Evolutionary conservation across 2,888 invertebrate species (phyloP), one percentile per base, ranked within the genome.

Genomic region (Oxystoma pomonae): DNA sequence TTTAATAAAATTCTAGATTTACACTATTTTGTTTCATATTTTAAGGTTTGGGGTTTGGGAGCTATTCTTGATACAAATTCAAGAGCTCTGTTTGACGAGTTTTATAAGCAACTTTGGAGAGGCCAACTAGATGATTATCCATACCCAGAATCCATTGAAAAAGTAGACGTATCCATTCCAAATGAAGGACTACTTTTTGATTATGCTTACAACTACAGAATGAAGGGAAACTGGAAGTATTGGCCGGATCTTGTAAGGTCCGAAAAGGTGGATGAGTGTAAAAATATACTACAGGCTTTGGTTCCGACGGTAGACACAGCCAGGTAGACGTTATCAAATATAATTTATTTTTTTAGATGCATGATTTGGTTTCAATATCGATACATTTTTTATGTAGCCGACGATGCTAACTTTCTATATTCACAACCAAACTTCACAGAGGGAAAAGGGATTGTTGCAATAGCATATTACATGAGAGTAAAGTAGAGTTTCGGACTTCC

Each of bases 221-320:
- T 88, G 53, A 90, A 92, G 77, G 96, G 96, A 0, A 84, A 84
- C 58, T 97, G 96, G 96, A 91, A 91, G 74, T 87, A 87, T 60
- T 96, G 93, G 90, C 87, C 87, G 1, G 96, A 96, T 62, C 76
- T 89, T 58, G 87, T 92, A 0, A 86, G 85, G 73, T 75, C 79
- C 50, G 83, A 84, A 77, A 87, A 89, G 63, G 79, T 88, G 5
- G 83, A 89, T 19, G 87, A 89, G 71, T 84, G 86, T 67, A 82
- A 84, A 21, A 89, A 88, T 75, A 82, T 90, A 63, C 80, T 86
- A n/a, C 87, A 88, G 77, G 85, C 90, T 59, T 83, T 94, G 53
- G 87, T 97, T 53, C 94, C 94, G 9, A 97, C 96, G 0, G 83
- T 91, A 58, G 96, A 96, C 76, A 92, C 94, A 0, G 88, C 89